Conservation (phyloP, 2,797 vertebrate species). For the Lacerta viridis region DNA sequence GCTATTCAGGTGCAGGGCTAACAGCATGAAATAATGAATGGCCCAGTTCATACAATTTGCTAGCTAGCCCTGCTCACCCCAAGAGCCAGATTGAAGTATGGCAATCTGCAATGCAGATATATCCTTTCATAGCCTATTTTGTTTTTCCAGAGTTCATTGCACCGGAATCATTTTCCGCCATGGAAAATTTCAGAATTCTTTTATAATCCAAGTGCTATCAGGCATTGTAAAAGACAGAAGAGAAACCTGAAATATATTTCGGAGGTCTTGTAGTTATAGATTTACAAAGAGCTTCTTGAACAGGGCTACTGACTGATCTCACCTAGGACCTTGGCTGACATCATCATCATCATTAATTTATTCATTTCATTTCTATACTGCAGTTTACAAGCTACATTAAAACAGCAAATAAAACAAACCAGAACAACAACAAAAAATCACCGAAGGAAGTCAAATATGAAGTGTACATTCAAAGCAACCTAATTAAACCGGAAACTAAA, state of each 20-base stretch:
- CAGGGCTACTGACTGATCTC: not conserved
- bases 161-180: not conserved
- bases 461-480: too few relatives aligned
- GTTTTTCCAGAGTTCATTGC: not conserved
- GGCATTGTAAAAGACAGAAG: not conserved
- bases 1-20: not conserved
- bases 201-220: not conserved
- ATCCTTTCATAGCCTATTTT: not conserved
- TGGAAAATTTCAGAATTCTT: not conserved
- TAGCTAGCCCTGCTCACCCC: too few relatives aligned
- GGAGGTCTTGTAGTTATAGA: not conserved
- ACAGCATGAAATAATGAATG: not conserved
- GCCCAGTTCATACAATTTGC: not conserved
- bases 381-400: too few relatives aligned
- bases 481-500: too few relatives aligned
- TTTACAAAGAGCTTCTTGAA: not conserved
- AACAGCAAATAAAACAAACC: too few relatives aligned
- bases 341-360: too few relatives aligned
- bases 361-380: too few relatives aligned
- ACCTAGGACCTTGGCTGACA: not conserved
- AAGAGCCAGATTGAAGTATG: not conserved
- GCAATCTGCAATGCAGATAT: not conserved
- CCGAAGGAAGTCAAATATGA: too few relatives aligned
- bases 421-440: too few relatives aligned
- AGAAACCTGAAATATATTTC: not conserved